phyloP scores from a whole-genome alignment of 2,888 invertebrate species.

The Oasisia sp. region DNA sequence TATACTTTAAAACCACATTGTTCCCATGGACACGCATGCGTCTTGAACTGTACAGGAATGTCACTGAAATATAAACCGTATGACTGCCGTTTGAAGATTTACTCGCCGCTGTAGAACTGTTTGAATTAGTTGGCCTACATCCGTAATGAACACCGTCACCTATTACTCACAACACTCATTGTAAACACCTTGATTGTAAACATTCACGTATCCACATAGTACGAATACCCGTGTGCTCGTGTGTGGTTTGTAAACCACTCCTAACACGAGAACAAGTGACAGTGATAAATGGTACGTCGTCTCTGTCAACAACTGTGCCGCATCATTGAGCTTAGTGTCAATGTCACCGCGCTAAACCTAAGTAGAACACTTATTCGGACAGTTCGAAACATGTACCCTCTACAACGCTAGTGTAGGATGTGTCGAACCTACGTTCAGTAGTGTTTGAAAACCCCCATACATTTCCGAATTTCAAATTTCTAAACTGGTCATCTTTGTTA shows the following conservation, averaged over 20 bases:
- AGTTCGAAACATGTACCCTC: too few species aligned
- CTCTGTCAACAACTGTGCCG: background rate
- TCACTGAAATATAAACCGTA: background rate
- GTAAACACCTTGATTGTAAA: slow-evolving; percentile 7
- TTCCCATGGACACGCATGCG: background rate
- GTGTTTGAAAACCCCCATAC: too few species aligned
- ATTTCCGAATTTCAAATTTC: too few species aligned
- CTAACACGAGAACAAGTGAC: background rate
- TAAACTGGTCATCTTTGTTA: too few species aligned
- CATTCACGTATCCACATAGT: background rate
- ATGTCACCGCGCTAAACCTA: background rate
- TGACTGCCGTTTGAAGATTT: background rate
- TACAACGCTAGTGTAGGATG: too few species aligned
- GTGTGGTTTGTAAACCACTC: background rate
- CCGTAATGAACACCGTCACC: background rate
- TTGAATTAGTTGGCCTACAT: background rate
- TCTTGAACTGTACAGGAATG: background rate
- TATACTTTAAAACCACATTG: background rate
- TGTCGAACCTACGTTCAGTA: too few species aligned
- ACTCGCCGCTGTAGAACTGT: background rate
- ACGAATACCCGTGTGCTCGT: background rate
- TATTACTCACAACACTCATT: background rate
- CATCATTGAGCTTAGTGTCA: background rate
- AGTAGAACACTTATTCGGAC: too few species aligned
- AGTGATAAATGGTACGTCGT: background rate